Evolutionary conservation across 2,797 vertebrate species (phyloP).

Genomic region (Sternotherus odoratus): DNA sequence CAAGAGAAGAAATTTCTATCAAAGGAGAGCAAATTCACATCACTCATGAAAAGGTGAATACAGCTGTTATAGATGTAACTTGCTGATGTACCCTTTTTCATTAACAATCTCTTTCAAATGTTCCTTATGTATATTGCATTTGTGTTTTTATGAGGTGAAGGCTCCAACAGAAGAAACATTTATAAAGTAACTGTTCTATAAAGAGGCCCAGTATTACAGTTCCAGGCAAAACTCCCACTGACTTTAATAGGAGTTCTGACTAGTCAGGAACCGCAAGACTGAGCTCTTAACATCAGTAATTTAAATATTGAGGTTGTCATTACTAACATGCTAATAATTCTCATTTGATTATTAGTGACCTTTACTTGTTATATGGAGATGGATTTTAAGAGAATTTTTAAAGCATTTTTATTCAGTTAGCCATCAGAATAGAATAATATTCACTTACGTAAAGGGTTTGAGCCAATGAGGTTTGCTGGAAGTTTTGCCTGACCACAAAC

Average conservation of each 20-base stretch:
- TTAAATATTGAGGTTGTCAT: not conserved
- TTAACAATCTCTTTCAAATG: not conserved
- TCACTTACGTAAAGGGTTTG: not conserved
- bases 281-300: not conserved
- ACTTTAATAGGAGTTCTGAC: not conserved
- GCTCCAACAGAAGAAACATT: not conserved
- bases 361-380: not conserved
- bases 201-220: not conserved
- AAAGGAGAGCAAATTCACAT: slow-evolving; percentile 78
- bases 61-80: not conserved
- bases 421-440: not conserved
- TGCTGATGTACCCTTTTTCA: not conserved
- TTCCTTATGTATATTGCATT: not conserved
- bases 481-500: not conserved
- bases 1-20: slow-evolving; percentile 77
- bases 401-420: not conserved
- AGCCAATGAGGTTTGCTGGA: not conserved
- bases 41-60: slow-evolving; percentile 78
- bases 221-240: not conserved
- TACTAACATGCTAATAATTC: not conserved
- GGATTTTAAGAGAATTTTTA: not conserved
- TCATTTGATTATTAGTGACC: not conserved
- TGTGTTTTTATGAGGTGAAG: not conserved
- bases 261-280: not conserved
- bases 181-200: not conserved